These are phyloP conservation scores for Heliconius hewitsoni DNA, from an alignment of 1,140 invertebrate species.

Conservation along the genomic window DNA sequence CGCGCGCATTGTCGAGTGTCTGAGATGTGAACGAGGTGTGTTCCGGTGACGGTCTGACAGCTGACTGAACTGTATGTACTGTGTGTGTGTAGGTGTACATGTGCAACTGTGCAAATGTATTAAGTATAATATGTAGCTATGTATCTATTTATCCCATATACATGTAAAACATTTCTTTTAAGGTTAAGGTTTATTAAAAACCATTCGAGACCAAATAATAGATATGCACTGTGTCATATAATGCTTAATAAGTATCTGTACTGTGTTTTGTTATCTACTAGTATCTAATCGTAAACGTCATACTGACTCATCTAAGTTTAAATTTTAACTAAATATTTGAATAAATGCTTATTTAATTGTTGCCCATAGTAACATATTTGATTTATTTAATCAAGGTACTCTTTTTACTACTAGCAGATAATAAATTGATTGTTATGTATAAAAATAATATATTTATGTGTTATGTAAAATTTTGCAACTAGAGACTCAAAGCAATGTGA, in stretches of 20 bases:
- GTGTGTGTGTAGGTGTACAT: constrained; percentile 1
- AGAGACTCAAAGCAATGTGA: too few species aligned
- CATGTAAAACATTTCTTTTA: not conserved
- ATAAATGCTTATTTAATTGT: too few species aligned
- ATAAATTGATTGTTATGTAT: too few species aligned
- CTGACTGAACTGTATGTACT: constrained; percentile 44
- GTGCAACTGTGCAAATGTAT: constrained; percentile 18
- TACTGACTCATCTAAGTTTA: too few species aligned
- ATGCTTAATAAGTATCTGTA: not conserved
- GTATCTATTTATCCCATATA: not conserved
- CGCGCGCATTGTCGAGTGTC: constrained; percentile 57
- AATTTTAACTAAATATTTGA: too few species aligned
- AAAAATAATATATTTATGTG: too few species aligned
- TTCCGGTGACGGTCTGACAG: constrained; percentile 42
- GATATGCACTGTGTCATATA: not conserved
- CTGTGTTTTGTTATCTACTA: too few species aligned
- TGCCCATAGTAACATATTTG: too few species aligned
- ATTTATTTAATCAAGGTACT: too few species aligned
- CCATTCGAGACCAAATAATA: not conserved
- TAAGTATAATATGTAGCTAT: not conserved
- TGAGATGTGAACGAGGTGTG: constrained; percentile 30
- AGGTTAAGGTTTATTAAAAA: not conserved
- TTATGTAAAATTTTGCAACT: too few species aligned
- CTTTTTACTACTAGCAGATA: too few species aligned
- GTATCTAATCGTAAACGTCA: too few species aligned